Conservation (phyloP, 2,113 vertebrate species). For the Vulpes ferrilata region DNA sequence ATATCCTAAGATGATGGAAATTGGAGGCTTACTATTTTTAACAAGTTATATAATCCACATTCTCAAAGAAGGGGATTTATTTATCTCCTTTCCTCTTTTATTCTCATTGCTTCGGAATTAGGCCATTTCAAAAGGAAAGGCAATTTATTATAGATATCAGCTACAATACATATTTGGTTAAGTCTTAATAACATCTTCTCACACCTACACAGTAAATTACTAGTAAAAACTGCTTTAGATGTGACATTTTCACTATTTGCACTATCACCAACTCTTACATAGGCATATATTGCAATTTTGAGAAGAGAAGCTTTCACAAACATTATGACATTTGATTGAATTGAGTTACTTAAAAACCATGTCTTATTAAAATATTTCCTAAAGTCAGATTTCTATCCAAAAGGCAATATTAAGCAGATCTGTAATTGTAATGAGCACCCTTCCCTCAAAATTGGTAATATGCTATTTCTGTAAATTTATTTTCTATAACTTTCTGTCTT, state of each 20-base stretch:
- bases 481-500: neutral
- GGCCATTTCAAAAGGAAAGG: slow-evolving; percentile 13
- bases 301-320: slow-evolving; percentile 70
- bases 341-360: slow-evolving; percentile 60
- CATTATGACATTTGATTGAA: slow-evolving; percentile 75
- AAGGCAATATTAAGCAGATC: neutral
- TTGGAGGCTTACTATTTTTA: neutral
- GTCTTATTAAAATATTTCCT: slow-evolving; percentile 64
- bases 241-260: slow-evolving; percentile 76
- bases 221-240: slow-evolving; percentile 54
- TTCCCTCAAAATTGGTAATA: neutral
- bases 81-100: neutral
- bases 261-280: slow-evolving; percentile 64
- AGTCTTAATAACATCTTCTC: slow-evolving; percentile 61
- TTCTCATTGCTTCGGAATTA: neutral
- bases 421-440: slow-evolving; percentile 1
- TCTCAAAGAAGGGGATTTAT: neutral
- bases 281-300: slow-evolving; percentile 60
- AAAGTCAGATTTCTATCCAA: slow-evolving; percentile 58
- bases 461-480: neutral
- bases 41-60: neutral
- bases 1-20: neutral
- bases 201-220: slow-evolving; percentile 67
- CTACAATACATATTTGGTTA: slow-evolving; percentile 51
- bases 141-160: slow-evolving; percentile 50